Evolutionary conservation across 1,140 invertebrate genomes (phyloP), one percentile per base, ranked within the genome.

Genomic region (Procambarus clarkii): DNA sequence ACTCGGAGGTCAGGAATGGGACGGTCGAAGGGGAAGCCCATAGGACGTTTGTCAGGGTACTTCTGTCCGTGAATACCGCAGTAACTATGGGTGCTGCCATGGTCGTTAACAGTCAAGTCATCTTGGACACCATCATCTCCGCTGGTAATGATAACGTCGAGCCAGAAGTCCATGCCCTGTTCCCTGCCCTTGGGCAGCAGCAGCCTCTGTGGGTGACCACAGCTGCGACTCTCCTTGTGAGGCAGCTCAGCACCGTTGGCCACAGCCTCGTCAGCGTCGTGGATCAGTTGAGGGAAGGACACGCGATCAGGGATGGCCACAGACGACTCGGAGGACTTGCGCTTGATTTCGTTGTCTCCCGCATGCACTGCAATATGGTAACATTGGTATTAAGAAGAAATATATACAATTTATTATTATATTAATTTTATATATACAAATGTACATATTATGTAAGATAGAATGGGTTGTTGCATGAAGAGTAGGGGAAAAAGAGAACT

Each of bases 261-360:
- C 58, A 83, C 81, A 54, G 81, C 81, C 24, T 69, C 81, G 3
- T 83, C 81, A 69, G 81, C 81, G 15, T 76, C 24, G 1, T 21
- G 0, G 45, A 76, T 21, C 15, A 86, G 74, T 13, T 86, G 13
- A 18, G 18, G 3, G 45, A 76, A 86, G 45, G 44, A 8, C n/a
- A 64, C 11, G 18, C 69, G 44, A 34, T 86, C 84, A 45, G 84
- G 84, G 45, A 86, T 76, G 18, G 84, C 46, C 71, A 86, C 84
- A 13, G 34, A 69, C 18, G 84, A 86, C 1, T 86, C 45, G 15
- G 7, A 24, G 46, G 45, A 45, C 24, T 48, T 21, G n/a, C 85
- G 85, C 24, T 15, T 64, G 60, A 64, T 64, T 15, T 18, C 60
- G 21, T 64, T 64, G 1, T 64, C 60, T 64, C 60, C 60, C 13